Conservation (phyloP, 2,113 vertebrate genomes). For the Phalacrocorax pelagicus region DNA sequence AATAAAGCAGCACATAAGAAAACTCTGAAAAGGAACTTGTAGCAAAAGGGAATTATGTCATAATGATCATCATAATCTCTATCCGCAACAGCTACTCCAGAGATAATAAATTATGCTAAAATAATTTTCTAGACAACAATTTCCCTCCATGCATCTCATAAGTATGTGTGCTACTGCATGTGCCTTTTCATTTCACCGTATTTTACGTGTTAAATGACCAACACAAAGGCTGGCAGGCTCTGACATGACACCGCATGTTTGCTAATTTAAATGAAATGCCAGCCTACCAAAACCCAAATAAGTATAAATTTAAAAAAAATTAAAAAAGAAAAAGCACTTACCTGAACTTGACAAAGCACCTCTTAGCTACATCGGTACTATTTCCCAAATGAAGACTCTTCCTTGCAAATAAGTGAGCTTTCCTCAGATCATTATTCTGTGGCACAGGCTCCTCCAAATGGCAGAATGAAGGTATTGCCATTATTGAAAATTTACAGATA, state of each 20-base stretch:
- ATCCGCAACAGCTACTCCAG: background rate
- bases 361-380: background rate
- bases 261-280: background rate
- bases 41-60: background rate
- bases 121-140: background rate
- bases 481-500: constrained; percentile 33
- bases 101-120: background rate
- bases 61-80: background rate
- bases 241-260: background rate
- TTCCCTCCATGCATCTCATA: background rate
- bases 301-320: background rate
- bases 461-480: constrained; percentile 65
- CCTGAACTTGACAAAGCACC: constrained; percentile 4
- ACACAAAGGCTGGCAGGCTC: background rate
- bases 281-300: background rate
- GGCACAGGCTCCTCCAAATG: constrained; percentile 74
- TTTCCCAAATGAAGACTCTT: constrained; percentile 42
- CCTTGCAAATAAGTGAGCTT: constrained; percentile 23
- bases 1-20: background rate
- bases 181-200: constrained; percentile 30
- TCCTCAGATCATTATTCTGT: constrained; percentile 52
- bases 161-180: background rate
- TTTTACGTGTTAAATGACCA: background rate
- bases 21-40: background rate
- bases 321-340: background rate